phyloP scores from a whole-genome alignment of 2,888 invertebrate species.

The Latheticus oryzae region DNA sequence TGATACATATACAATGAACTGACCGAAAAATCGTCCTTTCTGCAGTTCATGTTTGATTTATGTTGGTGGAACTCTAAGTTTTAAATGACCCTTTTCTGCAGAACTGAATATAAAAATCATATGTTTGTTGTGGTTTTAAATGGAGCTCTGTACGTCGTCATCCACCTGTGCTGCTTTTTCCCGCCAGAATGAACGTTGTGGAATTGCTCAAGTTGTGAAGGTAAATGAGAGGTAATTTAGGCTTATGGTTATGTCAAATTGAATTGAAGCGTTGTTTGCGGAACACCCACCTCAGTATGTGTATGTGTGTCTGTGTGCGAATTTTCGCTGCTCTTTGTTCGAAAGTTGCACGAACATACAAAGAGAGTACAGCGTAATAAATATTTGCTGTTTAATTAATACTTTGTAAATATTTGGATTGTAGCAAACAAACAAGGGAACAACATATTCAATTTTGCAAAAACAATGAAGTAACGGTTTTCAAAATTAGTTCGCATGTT shows the following conservation, averaged over 20 bases:
- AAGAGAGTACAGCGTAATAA: slow-evolving; percentile 27
- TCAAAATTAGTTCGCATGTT: slow-evolving; percentile 12
- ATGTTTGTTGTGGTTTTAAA: slow-evolving; percentile 25
- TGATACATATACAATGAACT: slow-evolving; percentile 3
- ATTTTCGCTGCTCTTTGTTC: slow-evolving; percentile 13
- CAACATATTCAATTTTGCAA: slow-evolving; percentile 35
- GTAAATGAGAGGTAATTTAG: slow-evolving; percentile 30
- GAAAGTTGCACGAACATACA: slow-evolving; percentile 14
- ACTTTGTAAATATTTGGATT: slow-evolving; percentile 37
- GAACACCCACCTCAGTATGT: slow-evolving; percentile 31
- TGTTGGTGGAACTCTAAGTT: slow-evolving; percentile 11
- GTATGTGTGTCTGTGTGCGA: slow-evolving; percentile 21
- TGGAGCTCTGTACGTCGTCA: slow-evolving; percentile 16
- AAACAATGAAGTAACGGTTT: slow-evolving; percentile 31
- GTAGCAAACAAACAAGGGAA: slow-evolving; percentile 26
- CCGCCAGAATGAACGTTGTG: slow-evolving; percentile 11
- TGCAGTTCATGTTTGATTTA: slow-evolving; percentile 21
- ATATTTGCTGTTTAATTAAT: slow-evolving; percentile 39
- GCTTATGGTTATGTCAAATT: slow-evolving; percentile 27
- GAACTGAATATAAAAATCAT: slow-evolving; percentile 20
- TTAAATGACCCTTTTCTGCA: slow-evolving; percentile 13
- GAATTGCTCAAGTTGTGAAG: slow-evolving; percentile 24
- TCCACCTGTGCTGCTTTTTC: slow-evolving; percentile 24
- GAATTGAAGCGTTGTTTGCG: slow-evolving; percentile 20
- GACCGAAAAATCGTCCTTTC: slow-evolving; percentile 3